A percentile compares a stretch with the other conserved stretches of the same genome.
Evolutionary conservation across 2,113 vertebrate genomes (phyloP).

Genomic region (Zingel zingel): DNA sequence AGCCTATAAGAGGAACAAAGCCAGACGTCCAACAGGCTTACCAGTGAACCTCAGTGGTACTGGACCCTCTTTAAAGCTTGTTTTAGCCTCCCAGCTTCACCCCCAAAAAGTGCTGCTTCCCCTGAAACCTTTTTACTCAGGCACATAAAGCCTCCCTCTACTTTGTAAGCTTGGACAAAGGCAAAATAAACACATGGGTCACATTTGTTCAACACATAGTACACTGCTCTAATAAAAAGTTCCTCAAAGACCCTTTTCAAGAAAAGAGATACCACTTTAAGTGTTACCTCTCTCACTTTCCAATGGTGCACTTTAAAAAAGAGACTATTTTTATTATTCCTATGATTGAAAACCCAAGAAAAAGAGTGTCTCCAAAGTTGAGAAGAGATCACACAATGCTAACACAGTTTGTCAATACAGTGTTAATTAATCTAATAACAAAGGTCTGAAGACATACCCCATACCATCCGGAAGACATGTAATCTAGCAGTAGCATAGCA

Average conservation of each 20-base stretch:
- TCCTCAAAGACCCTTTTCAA: conserved; percentile 37
- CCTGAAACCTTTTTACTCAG: conserved; percentile 66
- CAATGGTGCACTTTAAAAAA: conserved; percentile 3
- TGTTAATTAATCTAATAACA: conserved; percentile 80
- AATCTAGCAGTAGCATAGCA: conserved; percentile 56
- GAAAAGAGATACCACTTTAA: not conserved
- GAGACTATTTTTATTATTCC: conserved; percentile 26
- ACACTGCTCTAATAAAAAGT: conserved; percentile 46
- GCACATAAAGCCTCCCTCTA: conserved; percentile 65
- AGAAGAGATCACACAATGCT: conserved; percentile 57
- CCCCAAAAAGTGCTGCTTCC: conserved; percentile 67
- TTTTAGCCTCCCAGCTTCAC: conserved; percentile 74
- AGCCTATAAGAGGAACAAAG: conserved; percentile 85
- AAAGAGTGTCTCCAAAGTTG: conserved; percentile 48
- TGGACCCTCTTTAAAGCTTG: conserved; percentile 77
- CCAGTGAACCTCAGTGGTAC: conserved; percentile 79
- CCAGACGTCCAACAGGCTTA: conserved; percentile 86
- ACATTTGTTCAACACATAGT: conserved; percentile 76
- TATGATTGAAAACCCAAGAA: conserved; percentile 42
- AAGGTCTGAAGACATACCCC: conserved; percentile 54
- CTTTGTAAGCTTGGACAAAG: conserved; percentile 79
- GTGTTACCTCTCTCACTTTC: conserved; percentile 47
- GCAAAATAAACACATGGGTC: conserved; percentile 83
- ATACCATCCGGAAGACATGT: conserved; percentile 63
- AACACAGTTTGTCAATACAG: conserved; percentile 77